These are phyloP conservation scores for Fabriciana adippe DNA, from an alignment of 2,888 invertebrate genomes.

Conservation along the genomic window DNA sequence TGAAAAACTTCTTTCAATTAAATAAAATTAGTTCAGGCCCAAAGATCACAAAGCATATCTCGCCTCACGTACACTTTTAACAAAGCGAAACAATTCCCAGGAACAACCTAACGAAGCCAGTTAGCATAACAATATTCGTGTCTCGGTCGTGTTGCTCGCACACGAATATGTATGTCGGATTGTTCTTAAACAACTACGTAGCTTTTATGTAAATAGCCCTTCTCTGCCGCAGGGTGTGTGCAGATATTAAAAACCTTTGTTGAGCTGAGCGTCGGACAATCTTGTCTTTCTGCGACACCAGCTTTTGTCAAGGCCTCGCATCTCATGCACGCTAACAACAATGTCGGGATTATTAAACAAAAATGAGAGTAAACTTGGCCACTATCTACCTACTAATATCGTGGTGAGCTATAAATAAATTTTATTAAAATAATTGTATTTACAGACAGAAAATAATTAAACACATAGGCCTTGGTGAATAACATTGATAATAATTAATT, in stretches of 20 bases:
- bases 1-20: slow-evolving; percentile 46
- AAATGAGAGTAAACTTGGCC: slow-evolving; percentile 22
- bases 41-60: slow-evolving; percentile 66
- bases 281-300: slow-evolving; percentile 49
- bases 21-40: slow-evolving; percentile 59
- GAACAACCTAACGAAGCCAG: slow-evolving; percentile 80
- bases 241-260: slow-evolving; percentile 79
- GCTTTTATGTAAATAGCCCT: slow-evolving; percentile 75
- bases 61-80: slow-evolving; percentile 64
- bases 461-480: too few species aligned
- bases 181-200: slow-evolving; percentile 72
- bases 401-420: slow-evolving; percentile 4
- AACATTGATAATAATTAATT: too few species aligned
- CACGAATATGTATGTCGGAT: slow-evolving; percentile 60
- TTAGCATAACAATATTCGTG: slow-evolving; percentile 80
- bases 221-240: slow-evolving; percentile 68
- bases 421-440: not conserved
- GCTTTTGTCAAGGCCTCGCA: slow-evolving; percentile 45
- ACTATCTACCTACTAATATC: slow-evolving; percentile 2
- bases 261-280: slow-evolving; percentile 56
- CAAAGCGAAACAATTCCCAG: slow-evolving; percentile 73
- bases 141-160: slow-evolving; percentile 52
- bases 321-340: slow-evolving; percentile 35
- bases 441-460: not conserved
- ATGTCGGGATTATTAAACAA: slow-evolving; percentile 31